Conservation (phyloP, 2,797 vertebrate species). For the Lepus townsendii region DNA sequence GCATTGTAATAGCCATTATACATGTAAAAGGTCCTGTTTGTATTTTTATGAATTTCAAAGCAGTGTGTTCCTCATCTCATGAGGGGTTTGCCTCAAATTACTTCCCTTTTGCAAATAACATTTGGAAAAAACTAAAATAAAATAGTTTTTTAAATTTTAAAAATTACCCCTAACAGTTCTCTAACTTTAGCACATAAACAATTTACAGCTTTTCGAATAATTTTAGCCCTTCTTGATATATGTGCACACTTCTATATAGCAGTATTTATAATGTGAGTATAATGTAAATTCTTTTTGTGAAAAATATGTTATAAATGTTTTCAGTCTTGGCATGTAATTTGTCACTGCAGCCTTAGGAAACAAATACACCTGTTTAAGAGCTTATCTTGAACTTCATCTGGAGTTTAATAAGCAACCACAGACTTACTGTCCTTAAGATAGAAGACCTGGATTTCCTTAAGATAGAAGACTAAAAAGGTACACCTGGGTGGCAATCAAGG, state of each 20-base stretch:
- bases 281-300: neutral
- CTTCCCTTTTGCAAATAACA: neutral
- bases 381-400: neutral
- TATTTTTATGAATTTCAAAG: slow-evolving; percentile 10
- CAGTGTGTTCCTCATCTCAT: neutral
- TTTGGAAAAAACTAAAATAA: neutral
- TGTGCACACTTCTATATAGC: neutral
- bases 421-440: neutral
- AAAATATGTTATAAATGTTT: neutral
- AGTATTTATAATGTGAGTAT: neutral
- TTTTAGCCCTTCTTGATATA: neutral
- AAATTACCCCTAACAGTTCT: neutral
- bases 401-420: neutral
- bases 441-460: neutral
- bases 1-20: neutral
- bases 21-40: neutral
- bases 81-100: neutral
- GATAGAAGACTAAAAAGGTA: neutral
- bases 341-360: neutral
- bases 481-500: neutral
- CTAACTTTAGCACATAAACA: neutral
- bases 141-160: too few species aligned
- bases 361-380: neutral
- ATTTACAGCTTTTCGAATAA: neutral
- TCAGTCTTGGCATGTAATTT: neutral